These are phyloP conservation scores for Dinomys branickii DNA, from an alignment of 2,113 vertebrate species.

Conservation along the genomic window DNA sequence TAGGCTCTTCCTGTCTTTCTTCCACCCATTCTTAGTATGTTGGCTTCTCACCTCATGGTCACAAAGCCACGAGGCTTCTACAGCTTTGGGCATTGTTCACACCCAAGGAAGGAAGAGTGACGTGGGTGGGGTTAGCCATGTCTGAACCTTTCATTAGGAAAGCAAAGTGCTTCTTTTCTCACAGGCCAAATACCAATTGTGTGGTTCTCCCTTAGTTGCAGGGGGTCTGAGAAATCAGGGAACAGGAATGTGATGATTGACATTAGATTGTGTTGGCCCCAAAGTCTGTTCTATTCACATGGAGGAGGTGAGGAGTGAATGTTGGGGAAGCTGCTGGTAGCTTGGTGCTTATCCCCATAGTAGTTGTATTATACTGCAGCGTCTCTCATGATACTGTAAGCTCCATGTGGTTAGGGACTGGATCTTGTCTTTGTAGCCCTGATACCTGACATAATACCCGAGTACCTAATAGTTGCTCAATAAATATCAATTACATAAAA, in stretches of 20 bases:
- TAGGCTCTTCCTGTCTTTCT: background rate
- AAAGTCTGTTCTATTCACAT: background rate
- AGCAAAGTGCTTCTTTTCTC: background rate
- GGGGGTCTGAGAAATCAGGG: background rate
- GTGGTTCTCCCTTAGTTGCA: background rate
- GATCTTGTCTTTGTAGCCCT: background rate
- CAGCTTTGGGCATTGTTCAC: background rate
- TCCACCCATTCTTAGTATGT: background rate
- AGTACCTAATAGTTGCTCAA: background rate
- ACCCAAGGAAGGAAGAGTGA: background rate
- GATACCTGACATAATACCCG: background rate
- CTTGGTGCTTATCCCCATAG: background rate
- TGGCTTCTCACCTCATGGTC: background rate
- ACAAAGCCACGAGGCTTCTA: background rate
- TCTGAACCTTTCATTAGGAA: slow-evolving; percentile 3
- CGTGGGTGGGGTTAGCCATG: background rate
- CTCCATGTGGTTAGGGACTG: background rate
- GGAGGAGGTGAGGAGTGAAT: background rate
- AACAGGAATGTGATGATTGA: background rate
- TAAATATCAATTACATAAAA: background rate
- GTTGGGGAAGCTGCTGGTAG: background rate
- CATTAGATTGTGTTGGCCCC: background rate
- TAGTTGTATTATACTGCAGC: background rate
- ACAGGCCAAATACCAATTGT: background rate
- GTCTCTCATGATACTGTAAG: background rate